phyloP scores from a whole-genome alignment of 2,888 invertebrate species.

The Xanthia togata region DNA sequence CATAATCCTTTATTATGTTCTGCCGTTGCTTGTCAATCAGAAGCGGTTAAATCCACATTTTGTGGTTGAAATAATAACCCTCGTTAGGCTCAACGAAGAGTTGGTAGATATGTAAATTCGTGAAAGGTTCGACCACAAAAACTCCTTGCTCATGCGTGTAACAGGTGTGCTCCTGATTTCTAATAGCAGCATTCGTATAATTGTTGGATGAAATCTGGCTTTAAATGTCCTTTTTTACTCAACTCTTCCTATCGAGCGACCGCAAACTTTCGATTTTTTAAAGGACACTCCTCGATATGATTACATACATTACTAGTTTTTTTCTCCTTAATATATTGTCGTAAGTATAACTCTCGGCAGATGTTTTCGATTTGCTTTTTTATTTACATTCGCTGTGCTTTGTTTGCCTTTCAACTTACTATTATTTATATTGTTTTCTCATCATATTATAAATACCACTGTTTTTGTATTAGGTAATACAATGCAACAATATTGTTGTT shows the following conservation, averaged over 20 bases:
- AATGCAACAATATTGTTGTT: conserved; percentile 24
- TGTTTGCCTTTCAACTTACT: conserved; percentile 49
- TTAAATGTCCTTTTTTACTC: conserved; percentile 74
- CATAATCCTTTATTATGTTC: conserved; percentile 80
- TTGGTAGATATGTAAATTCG: conserved; percentile 87
- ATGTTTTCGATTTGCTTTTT: conserved; percentile 62
- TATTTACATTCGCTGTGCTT: conserved; percentile 48
- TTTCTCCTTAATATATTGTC: conserved; percentile 45
- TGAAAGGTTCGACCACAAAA: conserved; percentile 85
- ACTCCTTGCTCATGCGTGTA: conserved; percentile 82
- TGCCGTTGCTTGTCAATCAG: conserved; percentile 84
- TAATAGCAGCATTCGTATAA: conserved; percentile 83
- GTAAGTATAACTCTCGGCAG: conserved; percentile 57
- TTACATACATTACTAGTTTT: conserved; percentile 59
- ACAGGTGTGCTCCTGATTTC: conserved; percentile 87
- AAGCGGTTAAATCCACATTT: conserved; percentile 83
- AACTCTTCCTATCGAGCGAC: conserved; percentile 77
- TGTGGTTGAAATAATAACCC: conserved; percentile 89
- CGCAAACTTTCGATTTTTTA: conserved; percentile 84
- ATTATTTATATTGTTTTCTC: conserved; percentile 45
- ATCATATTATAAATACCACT: conserved; percentile 16
- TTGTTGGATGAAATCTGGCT: conserved; percentile 78
- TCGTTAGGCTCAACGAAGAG: conserved; percentile 86
- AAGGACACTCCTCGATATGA: conserved; percentile 58
- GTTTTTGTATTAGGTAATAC: neutral